Conservation (phyloP, 2,888 invertebrate genomes). For the Anoplius nigerrimus region DNA sequence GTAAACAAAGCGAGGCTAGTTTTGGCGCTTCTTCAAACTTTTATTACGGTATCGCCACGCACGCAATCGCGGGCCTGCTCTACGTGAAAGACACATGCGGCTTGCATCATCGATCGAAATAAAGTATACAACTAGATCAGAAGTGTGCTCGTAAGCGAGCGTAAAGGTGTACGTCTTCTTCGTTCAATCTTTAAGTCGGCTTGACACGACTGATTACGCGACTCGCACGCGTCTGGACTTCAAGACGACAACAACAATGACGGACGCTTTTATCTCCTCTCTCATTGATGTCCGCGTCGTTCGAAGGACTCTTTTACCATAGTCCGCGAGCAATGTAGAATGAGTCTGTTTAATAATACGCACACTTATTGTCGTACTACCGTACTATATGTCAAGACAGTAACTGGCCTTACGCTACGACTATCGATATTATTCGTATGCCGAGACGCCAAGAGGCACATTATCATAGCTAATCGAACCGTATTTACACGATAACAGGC, state of each 20-base stretch:
- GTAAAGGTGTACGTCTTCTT: background rate
- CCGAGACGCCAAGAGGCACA: too few species aligned
- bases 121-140: constrained; percentile 22
- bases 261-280: background rate
- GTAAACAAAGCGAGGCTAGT: too few species aligned
- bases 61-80: background rate
- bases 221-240: constrained; percentile 1
- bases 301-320: background rate
- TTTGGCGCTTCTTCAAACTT: too few species aligned
- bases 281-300: too few species aligned
- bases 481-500: background rate
- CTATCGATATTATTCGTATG: too few species aligned
- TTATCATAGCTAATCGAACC: too few species aligned
- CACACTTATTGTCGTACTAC: too few species aligned
- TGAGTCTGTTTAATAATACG: too few species aligned
- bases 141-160: background rate
- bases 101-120: constrained; percentile 37
- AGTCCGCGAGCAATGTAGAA: too few species aligned
- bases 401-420: too few species aligned
- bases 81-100: constrained; percentile 16
- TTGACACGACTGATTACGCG: constrained; percentile 21
- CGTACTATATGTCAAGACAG: too few species aligned
- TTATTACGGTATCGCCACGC: background rate
- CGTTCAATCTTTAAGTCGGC: constrained; percentile 16
- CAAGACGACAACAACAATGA: constrained; percentile 9